Evolutionary conservation across 2,888 invertebrate species (phyloP).

Genomic region (Netelia virgata): DNA sequence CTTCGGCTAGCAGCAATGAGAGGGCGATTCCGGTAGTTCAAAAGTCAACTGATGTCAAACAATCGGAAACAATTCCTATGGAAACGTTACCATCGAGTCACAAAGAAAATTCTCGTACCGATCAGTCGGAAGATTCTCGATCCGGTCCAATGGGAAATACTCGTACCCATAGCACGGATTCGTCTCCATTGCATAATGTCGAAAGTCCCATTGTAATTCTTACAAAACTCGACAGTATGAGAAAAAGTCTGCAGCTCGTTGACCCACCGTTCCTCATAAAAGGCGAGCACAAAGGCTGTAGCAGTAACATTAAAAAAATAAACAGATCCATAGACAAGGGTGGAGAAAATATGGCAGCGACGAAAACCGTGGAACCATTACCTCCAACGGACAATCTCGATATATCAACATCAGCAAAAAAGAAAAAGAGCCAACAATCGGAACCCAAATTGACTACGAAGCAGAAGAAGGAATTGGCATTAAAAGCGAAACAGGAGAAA

Average conservation of each 20-base stretch:
- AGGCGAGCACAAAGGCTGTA: conserved; percentile 62
- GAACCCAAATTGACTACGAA: conserved; percentile 52
- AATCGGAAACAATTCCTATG: not conserved
- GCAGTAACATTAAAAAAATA: conserved; percentile 55
- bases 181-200: not conserved
- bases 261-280: conserved; percentile 72
- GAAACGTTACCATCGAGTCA: not conserved
- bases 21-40: not conserved
- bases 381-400: not conserved
- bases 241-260: conserved; percentile 73
- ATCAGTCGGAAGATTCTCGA: not conserved
- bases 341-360: conserved; percentile 1
- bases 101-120: not conserved
- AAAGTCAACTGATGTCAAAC: not conserved
- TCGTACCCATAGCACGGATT: not conserved
- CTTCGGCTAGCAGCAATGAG: not conserved
- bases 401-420: not conserved
- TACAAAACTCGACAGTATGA: conserved; percentile 25
- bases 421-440: not conserved
- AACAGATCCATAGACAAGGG: conserved; percentile 20
- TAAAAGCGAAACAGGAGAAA: conserved; percentile 61
- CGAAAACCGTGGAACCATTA: conserved; percentile 16
- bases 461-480: conserved; percentile 49
- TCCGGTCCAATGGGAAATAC: not conserved
- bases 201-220: conserved; percentile 29